These are phyloP conservation scores for Parotia lawesii DNA, from an alignment of 2,113 vertebrate species.

Conservation along the genomic window DNA sequence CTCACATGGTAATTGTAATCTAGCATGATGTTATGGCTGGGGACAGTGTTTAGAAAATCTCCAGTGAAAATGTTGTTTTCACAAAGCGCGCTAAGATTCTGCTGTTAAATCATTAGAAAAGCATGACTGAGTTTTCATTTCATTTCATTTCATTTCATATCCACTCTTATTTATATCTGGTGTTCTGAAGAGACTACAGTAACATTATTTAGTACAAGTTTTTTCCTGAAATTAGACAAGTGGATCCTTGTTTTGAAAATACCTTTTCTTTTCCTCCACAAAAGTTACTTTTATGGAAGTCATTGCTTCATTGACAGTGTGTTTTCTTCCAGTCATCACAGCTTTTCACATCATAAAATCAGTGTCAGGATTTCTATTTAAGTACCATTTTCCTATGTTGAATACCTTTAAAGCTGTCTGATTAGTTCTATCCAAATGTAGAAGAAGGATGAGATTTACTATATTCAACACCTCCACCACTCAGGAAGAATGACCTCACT, in stretches of 20 bases:
- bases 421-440: neutral
- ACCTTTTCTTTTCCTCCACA: neutral
- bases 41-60: neutral
- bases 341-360: neutral
- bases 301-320: neutral
- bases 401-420: neutral
- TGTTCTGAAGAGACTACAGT: neutral
- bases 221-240: neutral
- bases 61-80: neutral
- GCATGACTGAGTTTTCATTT: neutral
- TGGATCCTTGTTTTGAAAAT: neutral
- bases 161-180: neutral
- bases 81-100: neutral
- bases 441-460: neutral
- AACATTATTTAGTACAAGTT: neutral
- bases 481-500: neutral
- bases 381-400: neutral
- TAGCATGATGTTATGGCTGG: neutral
- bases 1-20: neutral
- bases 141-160: neutral
- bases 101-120: slow-evolving; percentile 17
- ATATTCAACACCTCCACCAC: neutral
- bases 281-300: neutral
- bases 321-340: neutral
- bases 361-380: neutral